phyloP scores from a whole-genome alignment of 2,797 vertebrate genomes.

The Parauchenoglanis ngamensis region DNA sequence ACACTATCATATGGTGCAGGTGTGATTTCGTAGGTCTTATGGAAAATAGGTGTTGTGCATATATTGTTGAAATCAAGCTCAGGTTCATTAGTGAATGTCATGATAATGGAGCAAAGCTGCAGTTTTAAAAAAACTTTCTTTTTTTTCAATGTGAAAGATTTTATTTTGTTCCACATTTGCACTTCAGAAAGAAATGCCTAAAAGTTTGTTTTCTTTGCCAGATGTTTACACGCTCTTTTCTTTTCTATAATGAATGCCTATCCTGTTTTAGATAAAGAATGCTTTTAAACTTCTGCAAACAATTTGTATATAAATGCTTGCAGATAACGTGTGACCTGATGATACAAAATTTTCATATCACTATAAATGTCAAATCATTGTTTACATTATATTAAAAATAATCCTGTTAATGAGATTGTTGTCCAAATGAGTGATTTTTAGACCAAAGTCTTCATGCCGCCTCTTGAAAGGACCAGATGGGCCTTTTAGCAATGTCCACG shows the following conservation, averaged over 20 bases:
- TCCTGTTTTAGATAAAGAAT: slow-evolving; percentile 14
- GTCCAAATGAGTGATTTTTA: slow-evolving; percentile 7
- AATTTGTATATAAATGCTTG: slow-evolving; percentile 3
- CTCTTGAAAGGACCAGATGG: neutral
- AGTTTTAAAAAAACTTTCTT: slow-evolving; percentile 3
- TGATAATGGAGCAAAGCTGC: neutral
- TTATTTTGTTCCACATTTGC: slow-evolving; percentile 36
- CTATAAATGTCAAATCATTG: slow-evolving; percentile 2
- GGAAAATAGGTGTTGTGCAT: neutral
- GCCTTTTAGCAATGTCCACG: neutral
- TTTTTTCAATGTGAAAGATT: slow-evolving; percentile 11
- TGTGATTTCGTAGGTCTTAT: slow-evolving; percentile 1
- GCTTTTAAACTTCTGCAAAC: slow-evolving; percentile 6
- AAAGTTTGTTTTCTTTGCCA: slow-evolving; percentile 23
- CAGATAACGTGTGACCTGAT: neutral
- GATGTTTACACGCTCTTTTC: slow-evolving; percentile 25
- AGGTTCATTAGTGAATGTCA: slow-evolving; percentile 14
- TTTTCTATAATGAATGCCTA: slow-evolving; percentile 17
- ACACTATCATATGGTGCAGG: neutral
- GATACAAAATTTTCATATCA: neutral
- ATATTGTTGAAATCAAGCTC: slow-evolving; percentile 33
- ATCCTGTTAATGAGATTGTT: neutral
- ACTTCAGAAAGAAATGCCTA: slow-evolving; percentile 24
- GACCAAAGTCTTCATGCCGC: neutral
- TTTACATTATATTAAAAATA: slow-evolving; percentile 24